Evolutionary conservation across 53 echinoderm and acorn worm species (phyloP).

Genomic region (Holothuria scabra): DNA sequence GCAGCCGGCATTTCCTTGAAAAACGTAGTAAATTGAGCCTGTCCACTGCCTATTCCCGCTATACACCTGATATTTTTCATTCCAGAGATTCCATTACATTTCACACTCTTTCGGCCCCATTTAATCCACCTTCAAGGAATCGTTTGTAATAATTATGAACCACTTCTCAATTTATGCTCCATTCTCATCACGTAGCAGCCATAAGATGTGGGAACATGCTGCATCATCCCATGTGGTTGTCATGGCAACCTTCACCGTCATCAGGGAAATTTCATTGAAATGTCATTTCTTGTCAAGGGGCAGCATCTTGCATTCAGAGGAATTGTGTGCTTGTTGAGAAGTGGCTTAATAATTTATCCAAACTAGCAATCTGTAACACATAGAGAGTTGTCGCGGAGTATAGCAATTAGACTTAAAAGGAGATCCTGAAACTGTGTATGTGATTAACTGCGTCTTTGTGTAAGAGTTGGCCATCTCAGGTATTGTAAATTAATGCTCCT

Average conservation of each 20-base stretch:
- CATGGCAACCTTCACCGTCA: constrained; percentile 39
- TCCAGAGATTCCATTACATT: constrained; percentile 29
- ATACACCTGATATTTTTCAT: constrained; percentile 7
- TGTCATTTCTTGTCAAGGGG: constrained; percentile 22
- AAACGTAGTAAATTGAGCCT: too few relatives aligned
- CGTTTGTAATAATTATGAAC: constrained; percentile 46
- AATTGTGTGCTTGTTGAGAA: too few relatives aligned
- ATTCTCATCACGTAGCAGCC: neutral
- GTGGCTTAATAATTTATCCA: too few relatives aligned
- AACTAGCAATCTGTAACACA: too few relatives aligned
- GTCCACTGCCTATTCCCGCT: too few relatives aligned
- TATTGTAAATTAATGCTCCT: too few relatives aligned
- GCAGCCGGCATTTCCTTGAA: too few relatives aligned
- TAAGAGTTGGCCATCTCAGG: too few relatives aligned
- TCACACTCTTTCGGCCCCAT: constrained; percentile 35
- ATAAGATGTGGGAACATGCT: constrained; percentile 1
- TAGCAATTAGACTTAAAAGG: too few relatives aligned
- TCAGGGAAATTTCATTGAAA: constrained; percentile 27
- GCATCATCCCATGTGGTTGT: constrained; percentile 31
- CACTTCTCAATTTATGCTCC: constrained; percentile 29
- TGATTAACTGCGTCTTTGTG: too few relatives aligned
- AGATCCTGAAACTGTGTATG: too few relatives aligned
- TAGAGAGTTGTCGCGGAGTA: too few relatives aligned
- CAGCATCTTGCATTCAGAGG: constrained; percentile 32
- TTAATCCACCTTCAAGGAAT: constrained; percentile 32